These are phyloP conservation scores for Chauna torquata DNA, from an alignment of 2,113 vertebrate species.

Conservation along the genomic window DNA sequence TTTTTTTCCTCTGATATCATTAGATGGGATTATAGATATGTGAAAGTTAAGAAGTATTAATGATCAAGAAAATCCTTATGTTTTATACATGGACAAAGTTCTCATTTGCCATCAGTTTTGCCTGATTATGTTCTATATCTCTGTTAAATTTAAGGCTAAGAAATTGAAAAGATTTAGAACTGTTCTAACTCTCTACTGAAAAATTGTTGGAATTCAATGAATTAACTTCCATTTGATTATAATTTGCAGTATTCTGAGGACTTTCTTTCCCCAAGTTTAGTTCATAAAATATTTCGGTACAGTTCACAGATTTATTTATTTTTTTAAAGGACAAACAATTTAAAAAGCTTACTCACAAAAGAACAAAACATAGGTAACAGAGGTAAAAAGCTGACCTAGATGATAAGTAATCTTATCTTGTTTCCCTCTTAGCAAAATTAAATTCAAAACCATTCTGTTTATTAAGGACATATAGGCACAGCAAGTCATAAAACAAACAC, in stretches of 20 bases:
- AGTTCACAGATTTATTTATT: not conserved
- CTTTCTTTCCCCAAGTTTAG: constrained; percentile 10
- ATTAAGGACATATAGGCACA: constrained; percentile 61
- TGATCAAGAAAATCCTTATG: not conserved
- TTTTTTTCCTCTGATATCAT: not conserved
- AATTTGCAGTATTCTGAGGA: not conserved
- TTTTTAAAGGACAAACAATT: not conserved
- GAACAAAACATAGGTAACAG: constrained; percentile 20
- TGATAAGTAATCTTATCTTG: constrained; percentile 9
- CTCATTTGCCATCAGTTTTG: not conserved
- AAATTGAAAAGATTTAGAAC: not conserved
- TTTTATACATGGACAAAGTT: not conserved
- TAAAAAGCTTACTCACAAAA: constrained; percentile 2
- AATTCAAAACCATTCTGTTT: constrained; percentile 56
- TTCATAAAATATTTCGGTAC: not conserved
- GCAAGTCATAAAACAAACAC: constrained; percentile 35
- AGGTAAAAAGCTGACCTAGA: constrained; percentile 15
- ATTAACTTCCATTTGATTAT: not conserved
- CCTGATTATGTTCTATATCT: not conserved
- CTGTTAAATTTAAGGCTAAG: not conserved
- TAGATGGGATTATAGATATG: not conserved
- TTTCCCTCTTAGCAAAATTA: constrained; percentile 33
- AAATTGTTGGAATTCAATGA: not conserved
- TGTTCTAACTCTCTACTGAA: not conserved
- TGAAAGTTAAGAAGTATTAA: not conserved